Base-by-base conservation (phyloP, 2,888 invertebrate genomes). In the Brachylomia viminalis region DNA sequence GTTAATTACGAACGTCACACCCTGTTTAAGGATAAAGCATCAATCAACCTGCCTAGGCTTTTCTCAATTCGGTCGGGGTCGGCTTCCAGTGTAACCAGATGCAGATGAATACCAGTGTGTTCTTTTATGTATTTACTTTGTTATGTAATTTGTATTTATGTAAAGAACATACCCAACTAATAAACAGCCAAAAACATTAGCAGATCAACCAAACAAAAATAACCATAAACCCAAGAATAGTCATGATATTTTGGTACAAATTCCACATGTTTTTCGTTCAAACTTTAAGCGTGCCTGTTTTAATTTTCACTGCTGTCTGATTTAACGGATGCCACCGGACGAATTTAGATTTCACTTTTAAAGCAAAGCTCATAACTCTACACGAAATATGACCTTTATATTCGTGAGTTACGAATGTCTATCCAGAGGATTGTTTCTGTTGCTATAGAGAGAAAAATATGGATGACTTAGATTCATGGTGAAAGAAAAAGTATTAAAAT, bases 281-380 rank as follows among this genome's bases (percentile, higher is more conserved):
- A 66, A 58, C 42, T 70, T 85, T 47, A 20, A 7, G 13, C 67
- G 45, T 58, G 70, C 61, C 86, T 69, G 73, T 71, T 86, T 86
- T 72, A 56, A 83, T 75, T 70, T 76, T 33, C 30, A 13, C 59
- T 71, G 15, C 68, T 49, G 62, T 61, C 59, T 62, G 62, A 49
- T 67, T 15, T 8, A 70, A 70, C 74, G 62, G 42, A 80, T 70
- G 56, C 59, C 42, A 38, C 20, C 66, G 56, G 5, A 64, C 64
- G 70, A 72, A 72, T 85, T 85, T 80, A 86, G 52, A 85, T 72
- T 80, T 23, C 65, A 82, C 64, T 85, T 87, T 80, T 72, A 84
- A 71, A 75, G 64, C 73, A 20, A 56, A 70, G 38, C 71, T 72
- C 73, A 52, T 79, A 87, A 82, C 62, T 82, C 79, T 47, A 75